phyloP scores from a whole-genome alignment of 2,888 invertebrate species.

The Volucella bombylans region DNA sequence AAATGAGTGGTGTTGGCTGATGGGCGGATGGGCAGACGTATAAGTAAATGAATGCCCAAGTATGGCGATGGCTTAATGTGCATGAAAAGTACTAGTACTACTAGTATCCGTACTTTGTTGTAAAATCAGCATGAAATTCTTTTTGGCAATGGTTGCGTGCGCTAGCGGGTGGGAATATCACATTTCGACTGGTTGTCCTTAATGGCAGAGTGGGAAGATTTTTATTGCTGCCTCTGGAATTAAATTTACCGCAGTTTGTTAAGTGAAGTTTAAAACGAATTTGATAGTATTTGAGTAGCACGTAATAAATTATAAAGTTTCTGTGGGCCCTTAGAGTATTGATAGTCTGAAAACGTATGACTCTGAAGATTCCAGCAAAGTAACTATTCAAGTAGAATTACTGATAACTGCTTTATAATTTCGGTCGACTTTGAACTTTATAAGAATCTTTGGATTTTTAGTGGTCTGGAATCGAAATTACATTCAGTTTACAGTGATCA shows the following conservation, averaged over 20 bases:
- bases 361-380: too few relatives aligned
- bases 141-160: not conserved
- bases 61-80: constrained; percentile 52
- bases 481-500: too few relatives aligned
- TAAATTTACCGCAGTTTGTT: constrained; percentile 28
- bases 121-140: constrained; percentile 57
- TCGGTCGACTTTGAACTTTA: too few relatives aligned
- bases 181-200: constrained; percentile 32
- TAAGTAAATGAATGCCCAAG: not conserved
- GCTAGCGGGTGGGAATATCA: constrained; percentile 2
- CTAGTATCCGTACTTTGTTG: constrained; percentile 23
- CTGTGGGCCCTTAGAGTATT: too few relatives aligned
- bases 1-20: constrained; percentile 38
- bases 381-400: too few relatives aligned
- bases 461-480: too few relatives aligned
- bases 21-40: not conserved
- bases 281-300: not conserved
- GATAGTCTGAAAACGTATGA: too few relatives aligned
- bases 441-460: too few relatives aligned
- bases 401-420: too few relatives aligned
- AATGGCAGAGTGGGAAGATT: too few relatives aligned
- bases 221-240: constrained; percentile 15
- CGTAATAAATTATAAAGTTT: too few relatives aligned
- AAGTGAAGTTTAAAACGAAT: constrained; percentile 3
- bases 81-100: constrained; percentile 24